Percentiles rank a stretch among this genome's conserved stretches.
These are phyloP conservation scores for Hetaerina americana DNA, from an alignment of 1,140 invertebrate genomes.

Conservation along the genomic window DNA sequence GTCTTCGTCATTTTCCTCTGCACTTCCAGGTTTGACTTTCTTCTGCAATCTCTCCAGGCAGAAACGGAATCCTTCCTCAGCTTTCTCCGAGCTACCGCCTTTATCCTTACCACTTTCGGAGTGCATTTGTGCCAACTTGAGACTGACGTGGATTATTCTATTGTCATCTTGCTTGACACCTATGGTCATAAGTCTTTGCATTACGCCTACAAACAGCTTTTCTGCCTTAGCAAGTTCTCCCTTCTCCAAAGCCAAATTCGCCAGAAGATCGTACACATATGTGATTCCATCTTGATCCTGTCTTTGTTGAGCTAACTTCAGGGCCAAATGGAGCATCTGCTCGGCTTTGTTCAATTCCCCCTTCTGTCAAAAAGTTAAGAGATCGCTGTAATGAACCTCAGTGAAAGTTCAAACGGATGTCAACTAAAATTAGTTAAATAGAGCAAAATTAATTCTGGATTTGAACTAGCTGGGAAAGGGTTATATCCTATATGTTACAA, in stretches of 20 bases:
- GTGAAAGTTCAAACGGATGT: background rate
- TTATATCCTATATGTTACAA: background rate
- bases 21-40: slow-evolving; percentile 32
- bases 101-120: slow-evolving; percentile 29
- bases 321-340: slow-evolving; percentile 65
- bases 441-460: no score
- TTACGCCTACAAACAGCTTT: slow-evolving; percentile 63
- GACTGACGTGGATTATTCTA: slow-evolving; percentile 61
- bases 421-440: background rate
- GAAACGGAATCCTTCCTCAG: slow-evolving; percentile 59
- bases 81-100: slow-evolving; percentile 30
- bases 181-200: slow-evolving; percentile 54
- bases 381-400: background rate
- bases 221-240: slow-evolving; percentile 71
- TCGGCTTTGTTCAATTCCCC: slow-evolving; percentile 68
- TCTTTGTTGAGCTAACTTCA: slow-evolving; percentile 67
- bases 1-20: slow-evolving; percentile 35
- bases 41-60: slow-evolving; percentile 54
- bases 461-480: no score
- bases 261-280: slow-evolving; percentile 82
- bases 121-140: slow-evolving; percentile 58
- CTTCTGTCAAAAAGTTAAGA: slow-evolving; percentile 35
- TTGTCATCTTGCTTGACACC: slow-evolving; percentile 59
- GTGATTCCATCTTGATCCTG: slow-evolving; percentile 60
- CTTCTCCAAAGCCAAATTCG: slow-evolving; percentile 69